Base-by-base conservation (phyloP, 2,113 vertebrate genomes). In the Serinus canaria region DNA sequence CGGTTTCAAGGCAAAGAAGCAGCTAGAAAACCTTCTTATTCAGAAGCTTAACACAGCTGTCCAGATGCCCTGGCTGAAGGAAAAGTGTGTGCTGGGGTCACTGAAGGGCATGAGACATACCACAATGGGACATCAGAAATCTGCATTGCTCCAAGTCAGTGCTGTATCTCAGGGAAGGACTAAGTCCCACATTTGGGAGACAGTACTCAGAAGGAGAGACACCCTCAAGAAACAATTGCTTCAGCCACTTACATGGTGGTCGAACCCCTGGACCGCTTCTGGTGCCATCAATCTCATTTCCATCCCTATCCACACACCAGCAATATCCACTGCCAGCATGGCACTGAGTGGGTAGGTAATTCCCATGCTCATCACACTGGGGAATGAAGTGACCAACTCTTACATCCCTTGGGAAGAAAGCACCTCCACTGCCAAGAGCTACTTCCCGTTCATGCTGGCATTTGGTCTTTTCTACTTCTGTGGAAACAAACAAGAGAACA, bases 301-400 rank as follows among this genome's bases (percentile, higher is more conserved):
- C 99, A 0, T 98, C 96, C 7, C 96, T 94, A 81, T 99, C 98
- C 94, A 99, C 99, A 6, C 99, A 99, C 99, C 99, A 99, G 82
- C 99, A 99, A 73, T 99, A 97, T 6, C 98, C 98, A 1, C 91
- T 97, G 97, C 97, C 96, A 59, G 91, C 46, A 8, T 99, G 99
- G 95, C 99, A 99, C 96, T 99, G 99, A 30, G 97, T 98, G 52
- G 99, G 98, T 13, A 92, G 66, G 8, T 99, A 99, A 64, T 97
- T 97, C 2, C 99, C 99, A 1, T 98, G 97, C 22, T 97, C 97
- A 15, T 99, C 99, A 84, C 99, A 99, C 31, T 98, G 90, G 2
- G 99, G 99, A 76, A 99, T 69, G 67, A 98, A 99, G 27, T 98
- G 97, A 27, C 97, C 97, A 3, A 83, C 49, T 37, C 95, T 95